phyloP scores from a whole-genome alignment of 1,140 invertebrate species.

The Marisa cornuarietis region DNA sequence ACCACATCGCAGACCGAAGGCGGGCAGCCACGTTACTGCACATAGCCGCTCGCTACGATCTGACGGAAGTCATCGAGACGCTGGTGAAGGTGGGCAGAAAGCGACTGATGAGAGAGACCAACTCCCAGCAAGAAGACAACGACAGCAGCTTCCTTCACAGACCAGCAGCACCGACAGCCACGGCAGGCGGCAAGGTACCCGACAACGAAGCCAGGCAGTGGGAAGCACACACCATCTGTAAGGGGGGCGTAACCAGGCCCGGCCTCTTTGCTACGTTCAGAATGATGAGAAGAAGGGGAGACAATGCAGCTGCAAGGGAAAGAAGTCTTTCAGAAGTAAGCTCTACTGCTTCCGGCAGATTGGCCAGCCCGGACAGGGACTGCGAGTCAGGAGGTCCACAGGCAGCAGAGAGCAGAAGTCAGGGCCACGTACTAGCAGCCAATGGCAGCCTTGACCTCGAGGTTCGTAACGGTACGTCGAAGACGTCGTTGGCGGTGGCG shows the following conservation, averaged over 20 bases:
- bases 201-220: not conserved
- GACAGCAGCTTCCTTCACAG: not conserved
- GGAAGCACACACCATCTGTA: no score
- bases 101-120: not conserved
- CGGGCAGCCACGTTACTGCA: slow-evolving; percentile 21
- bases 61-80: slow-evolving; percentile 17
- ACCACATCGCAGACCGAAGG: slow-evolving; percentile 18
- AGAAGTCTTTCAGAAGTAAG: not conserved
- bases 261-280: no score
- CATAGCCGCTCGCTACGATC: slow-evolving; percentile 20
- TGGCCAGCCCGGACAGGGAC: not conserved
- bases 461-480: slow-evolving; percentile 16
- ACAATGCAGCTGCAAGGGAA: not conserved
- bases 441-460: slow-evolving; percentile 2
- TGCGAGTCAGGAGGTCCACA: not conserved
- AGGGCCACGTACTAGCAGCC: not conserved
- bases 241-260: no score
- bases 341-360: no score
- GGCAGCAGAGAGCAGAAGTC: not conserved
- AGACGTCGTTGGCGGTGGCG: slow-evolving; percentile 18
- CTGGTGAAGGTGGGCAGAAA: not conserved
- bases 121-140: not conserved
- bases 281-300: no score
- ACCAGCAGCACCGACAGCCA: not conserved
- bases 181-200: not conserved